Percentiles rank a stretch among this genome's conserved stretches.
Conservation (phyloP, 2,888 invertebrate genomes). For the Oscheius sp. region DNA sequence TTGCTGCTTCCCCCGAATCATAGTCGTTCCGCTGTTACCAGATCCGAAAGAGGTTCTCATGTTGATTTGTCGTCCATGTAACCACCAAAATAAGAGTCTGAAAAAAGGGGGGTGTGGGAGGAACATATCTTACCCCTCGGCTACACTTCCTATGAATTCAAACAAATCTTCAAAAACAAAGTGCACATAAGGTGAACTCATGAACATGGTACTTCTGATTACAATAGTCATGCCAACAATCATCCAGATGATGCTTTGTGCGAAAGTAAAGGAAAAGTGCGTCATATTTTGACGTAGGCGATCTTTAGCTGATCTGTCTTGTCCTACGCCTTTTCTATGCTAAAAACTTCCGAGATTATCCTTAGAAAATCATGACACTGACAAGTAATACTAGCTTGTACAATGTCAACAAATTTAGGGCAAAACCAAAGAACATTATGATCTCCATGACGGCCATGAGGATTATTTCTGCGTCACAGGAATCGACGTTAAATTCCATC, state of each 20-base stretch:
- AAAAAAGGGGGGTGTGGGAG: not conserved
- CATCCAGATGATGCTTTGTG: constrained; percentile 23
- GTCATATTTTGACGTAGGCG: constrained; percentile 13
- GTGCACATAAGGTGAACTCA: not conserved
- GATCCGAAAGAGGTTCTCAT: not conserved
- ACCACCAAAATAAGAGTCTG: constrained; percentile 11
- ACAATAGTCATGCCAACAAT: constrained; percentile 3
- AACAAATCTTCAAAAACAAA: constrained; percentile 7
- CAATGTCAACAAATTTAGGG: constrained; percentile 8
- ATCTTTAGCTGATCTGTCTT: not conserved
- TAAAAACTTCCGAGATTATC: not conserved
- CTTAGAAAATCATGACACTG: too few relatives aligned
- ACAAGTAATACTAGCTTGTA: constrained; percentile 6
- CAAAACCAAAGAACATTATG: constrained; percentile 7
- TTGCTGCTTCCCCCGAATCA: not conserved
- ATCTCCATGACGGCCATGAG: not conserved
- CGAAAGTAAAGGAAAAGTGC: constrained; percentile 19
- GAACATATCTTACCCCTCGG: not conserved
- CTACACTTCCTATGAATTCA: constrained; percentile 15
- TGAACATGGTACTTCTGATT: not conserved
- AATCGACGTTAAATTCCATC: not conserved
- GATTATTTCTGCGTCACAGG: constrained; percentile 1
- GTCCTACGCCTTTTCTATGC: constrained; percentile 7
- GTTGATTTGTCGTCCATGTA: not conserved
- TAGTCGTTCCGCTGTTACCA: not conserved